Evolutionary conservation across 2,113 vertebrate genomes (phyloP).

Genomic region (Camelus dromedarius): DNA sequence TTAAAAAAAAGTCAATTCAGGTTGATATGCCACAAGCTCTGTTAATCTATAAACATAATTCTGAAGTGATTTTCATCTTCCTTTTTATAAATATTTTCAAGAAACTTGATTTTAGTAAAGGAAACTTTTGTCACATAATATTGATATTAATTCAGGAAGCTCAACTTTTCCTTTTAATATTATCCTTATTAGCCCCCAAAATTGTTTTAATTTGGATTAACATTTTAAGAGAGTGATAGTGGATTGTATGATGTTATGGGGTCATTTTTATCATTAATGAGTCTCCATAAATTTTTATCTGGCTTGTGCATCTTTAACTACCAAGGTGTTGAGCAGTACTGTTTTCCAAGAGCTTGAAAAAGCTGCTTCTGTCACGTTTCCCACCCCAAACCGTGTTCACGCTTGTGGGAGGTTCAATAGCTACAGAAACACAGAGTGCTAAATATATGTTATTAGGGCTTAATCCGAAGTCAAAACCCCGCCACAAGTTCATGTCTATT

Average conservation of each 20-base stretch:
- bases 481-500: neutral
- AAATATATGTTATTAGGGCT: slow-evolving; percentile 36
- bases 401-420: neutral
- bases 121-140: slow-evolving; percentile 32
- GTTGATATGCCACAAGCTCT: neutral
- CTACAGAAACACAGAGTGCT: neutral
- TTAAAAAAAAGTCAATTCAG: slow-evolving; percentile 18
- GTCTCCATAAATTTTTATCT: slow-evolving; percentile 57
- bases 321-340: neutral
- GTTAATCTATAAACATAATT: neutral
- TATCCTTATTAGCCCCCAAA: neutral
- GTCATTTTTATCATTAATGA: neutral
- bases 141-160: slow-evolving; percentile 19
- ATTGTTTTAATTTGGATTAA: neutral
- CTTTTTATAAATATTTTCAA: slow-evolving; percentile 10
- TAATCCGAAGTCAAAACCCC: slow-evolving; percentile 34
- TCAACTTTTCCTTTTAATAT: slow-evolving; percentile 31
- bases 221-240: slow-evolving; percentile 24
- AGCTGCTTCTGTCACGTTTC: neutral
- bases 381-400: neutral
- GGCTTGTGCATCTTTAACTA: neutral
- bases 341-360: slow-evolving; percentile 7
- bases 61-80: neutral
- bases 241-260: neutral
- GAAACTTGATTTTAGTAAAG: neutral